These are phyloP conservation scores for Drosophila azteca DNA, from an alignment of 1,140 invertebrate genomes.

Conservation along the genomic window DNA sequence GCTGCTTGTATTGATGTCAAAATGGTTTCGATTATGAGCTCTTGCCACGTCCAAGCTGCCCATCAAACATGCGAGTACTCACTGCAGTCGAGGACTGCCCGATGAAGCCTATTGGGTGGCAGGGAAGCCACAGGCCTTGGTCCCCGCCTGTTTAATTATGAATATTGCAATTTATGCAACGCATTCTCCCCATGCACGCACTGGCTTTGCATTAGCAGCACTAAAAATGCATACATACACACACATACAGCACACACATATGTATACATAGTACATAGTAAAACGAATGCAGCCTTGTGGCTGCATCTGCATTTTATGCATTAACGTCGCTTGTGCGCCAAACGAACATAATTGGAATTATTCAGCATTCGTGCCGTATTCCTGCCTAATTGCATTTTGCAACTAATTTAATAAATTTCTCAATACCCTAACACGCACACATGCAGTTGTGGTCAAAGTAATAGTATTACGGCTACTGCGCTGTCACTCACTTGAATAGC, in stretches of 20 bases:
- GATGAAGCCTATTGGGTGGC: constrained; percentile 13
- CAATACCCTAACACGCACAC: constrained; percentile 29
- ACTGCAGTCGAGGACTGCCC: background rate
- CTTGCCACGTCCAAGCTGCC: background rate
- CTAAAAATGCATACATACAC: constrained; percentile 26
- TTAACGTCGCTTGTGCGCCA: constrained; percentile 55
- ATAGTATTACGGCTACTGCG: background rate
- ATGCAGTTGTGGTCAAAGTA: constrained; percentile 4
- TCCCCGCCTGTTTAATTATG: constrained; percentile 60
- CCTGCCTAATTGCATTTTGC: constrained; percentile 69
- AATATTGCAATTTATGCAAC: constrained; percentile 70
- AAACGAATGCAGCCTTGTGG: constrained; percentile 22
- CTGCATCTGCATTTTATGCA: constrained; percentile 49
- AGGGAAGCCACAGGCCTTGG: constrained; percentile 25
- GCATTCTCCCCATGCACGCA: constrained; percentile 46
- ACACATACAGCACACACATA: constrained; percentile 8
- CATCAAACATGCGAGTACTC: constrained; percentile 1
- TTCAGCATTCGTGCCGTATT: constrained; percentile 46
- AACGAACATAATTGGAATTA: constrained; percentile 68
- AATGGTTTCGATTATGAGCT: constrained; percentile 49
- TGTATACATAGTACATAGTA: background rate
- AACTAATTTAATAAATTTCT: constrained; percentile 72
- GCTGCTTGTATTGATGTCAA: constrained; percentile 24
- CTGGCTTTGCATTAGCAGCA: constrained; percentile 51
- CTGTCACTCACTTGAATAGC: too few relatives aligned